A percentile compares a stretch with the other conserved stretches of the same genome.
Evolutionary conservation across 2,113 vertebrate species (phyloP).

Genomic region (Cyanocitta stelleri): DNA sequence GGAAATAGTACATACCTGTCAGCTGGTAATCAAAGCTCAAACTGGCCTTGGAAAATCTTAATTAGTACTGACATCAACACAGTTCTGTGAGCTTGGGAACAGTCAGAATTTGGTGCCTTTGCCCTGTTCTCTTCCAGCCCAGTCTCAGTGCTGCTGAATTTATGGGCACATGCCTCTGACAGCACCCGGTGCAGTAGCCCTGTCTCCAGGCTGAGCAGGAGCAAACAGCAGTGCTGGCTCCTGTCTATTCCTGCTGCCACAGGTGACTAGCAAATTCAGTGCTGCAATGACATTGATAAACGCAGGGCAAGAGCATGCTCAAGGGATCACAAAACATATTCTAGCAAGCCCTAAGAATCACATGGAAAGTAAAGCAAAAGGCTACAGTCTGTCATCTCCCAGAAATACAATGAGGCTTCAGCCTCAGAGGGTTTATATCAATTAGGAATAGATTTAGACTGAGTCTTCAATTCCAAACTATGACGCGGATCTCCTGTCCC

Average conservation of each 20-base stretch:
- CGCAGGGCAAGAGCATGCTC: not conserved
- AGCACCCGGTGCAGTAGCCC: rapidly evolving
- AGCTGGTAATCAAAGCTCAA: slow-evolving; percentile 60
- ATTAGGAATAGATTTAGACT: not conserved
- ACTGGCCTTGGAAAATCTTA: slow-evolving; percentile 18
- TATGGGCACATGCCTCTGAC: not conserved
- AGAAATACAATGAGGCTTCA: not conserved
- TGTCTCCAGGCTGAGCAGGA: not conserved
- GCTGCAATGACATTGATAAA: not conserved
- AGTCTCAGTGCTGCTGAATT: not conserved
- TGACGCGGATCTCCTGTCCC: not conserved
- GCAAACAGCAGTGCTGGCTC: not conserved
- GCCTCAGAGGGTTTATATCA: not conserved
- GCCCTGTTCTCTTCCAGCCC: not conserved
- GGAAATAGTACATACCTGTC: slow-evolving; percentile 69
- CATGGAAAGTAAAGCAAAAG: not conserved
- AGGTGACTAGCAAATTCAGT: not conserved
- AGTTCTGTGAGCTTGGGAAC: slow-evolving; percentile 26
- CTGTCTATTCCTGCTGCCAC: not conserved
- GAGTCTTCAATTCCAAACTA: not conserved
- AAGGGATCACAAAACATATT: not conserved
- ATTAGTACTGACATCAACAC: slow-evolving; percentile 67
- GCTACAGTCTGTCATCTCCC: not conserved
- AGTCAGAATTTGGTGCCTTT: not conserved
- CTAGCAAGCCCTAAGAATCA: not conserved